Evolutionary conservation across 2,113 vertebrate genomes (phyloP).

Genomic region (Phaethon lepturus): DNA sequence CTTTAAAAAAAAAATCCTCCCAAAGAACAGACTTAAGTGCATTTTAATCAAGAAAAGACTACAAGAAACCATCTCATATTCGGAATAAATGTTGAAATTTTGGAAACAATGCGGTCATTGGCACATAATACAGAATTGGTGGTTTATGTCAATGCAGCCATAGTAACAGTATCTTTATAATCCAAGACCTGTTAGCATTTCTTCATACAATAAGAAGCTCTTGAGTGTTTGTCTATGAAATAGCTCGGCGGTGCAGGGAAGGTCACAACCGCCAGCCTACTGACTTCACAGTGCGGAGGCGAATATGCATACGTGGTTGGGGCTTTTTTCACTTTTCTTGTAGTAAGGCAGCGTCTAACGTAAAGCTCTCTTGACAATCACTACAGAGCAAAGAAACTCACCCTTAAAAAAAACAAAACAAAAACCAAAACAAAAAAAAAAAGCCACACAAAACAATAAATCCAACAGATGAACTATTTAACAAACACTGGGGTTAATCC

Average conservation of each 20-base stretch:
- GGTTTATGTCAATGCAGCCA: not conserved
- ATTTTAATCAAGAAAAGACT: not conserved
- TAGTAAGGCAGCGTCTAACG: not conserved
- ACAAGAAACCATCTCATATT: not conserved
- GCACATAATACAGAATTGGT: not conserved
- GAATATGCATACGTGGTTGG: not conserved
- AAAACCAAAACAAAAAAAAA: not conserved
- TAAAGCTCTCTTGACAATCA: not conserved
- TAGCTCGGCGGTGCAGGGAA: not conserved
- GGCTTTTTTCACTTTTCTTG: not conserved
- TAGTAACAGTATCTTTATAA: not conserved
- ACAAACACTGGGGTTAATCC: rapidly evolving
- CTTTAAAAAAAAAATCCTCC: not conserved
- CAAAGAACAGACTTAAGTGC: not conserved
- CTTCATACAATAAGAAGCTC: not conserved
- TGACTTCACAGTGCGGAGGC: not conserved
- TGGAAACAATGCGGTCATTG: not conserved
- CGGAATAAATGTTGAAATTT: not conserved
- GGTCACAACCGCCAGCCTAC: not conserved
- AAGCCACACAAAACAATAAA: not conserved
- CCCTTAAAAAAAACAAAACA: not conserved
- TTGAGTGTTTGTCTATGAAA: not conserved
- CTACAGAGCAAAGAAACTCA: not conserved
- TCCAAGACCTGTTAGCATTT: not conserved
- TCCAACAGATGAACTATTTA: not conserved